Base-by-base conservation (phyloP, 1,140 invertebrate species). In the Druon quercuslanigerum region DNA sequence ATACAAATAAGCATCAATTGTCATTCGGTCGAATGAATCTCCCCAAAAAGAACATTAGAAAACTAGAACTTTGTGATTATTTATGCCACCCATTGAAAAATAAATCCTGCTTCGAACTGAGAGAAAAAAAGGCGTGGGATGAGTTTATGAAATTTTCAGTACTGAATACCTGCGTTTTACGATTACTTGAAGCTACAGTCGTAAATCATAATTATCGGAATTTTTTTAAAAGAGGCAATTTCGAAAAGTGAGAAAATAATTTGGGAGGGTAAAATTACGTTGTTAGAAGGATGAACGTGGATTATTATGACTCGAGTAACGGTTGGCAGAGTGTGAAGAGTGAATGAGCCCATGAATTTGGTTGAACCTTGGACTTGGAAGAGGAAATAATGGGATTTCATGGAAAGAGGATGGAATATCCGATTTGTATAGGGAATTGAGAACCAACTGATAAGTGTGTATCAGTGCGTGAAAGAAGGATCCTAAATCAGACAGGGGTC, bases 401-500 rank as follows among this genome's bases (percentile, higher is more conserved):
- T 14, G 25, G 20, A 66, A 66, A 66, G 25, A 66, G n/a, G 60
- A 66, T 66, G 40, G 40, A 46, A 46, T 46, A 46, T 46, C 40
- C 40, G 40, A 66, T 66, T 9, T 25, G 14, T 25, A 33, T 66
- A 40, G 33, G 12, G 60, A 33, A 40, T 5, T 40, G 40, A 19
- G 73, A 78, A 77, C 75, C 79, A 40, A 19, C 17, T 54, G 70
- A 40, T 50, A 51, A 40, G 25, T 50, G 52, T 74, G 75, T 54
- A 51, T 20, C 51, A 71, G 16, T 73, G 20, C 51, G 60, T 71
- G 20, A 79, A 74, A 72, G 73, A 77, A 82, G 71, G 54, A 74
- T 76, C 57, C 54, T 79, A 81, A 81, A 81, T 81, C 74, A 74
- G 46, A 16, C 16, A 51, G 16, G 46, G 76, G 4, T 54, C 78